phyloP scores from a whole-genome alignment of 2,797 vertebrate species.

The Tangara arthus region DNA sequence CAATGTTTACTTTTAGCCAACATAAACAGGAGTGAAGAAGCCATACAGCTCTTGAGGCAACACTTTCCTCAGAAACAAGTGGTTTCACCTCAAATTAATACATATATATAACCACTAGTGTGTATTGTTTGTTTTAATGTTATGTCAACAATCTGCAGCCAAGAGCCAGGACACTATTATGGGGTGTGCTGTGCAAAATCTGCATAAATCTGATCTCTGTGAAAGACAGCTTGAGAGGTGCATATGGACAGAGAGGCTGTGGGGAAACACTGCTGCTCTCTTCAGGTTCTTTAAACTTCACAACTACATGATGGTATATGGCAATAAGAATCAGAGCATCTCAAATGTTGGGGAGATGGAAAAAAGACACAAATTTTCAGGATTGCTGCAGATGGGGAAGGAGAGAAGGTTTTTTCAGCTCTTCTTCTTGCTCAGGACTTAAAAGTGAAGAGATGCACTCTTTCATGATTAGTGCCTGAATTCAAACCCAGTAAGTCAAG shows the following conservation, averaged over 20 bases:
- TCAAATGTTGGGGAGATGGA: background rate
- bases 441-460: background rate
- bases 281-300: background rate
- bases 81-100: background rate
- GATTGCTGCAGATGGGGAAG: background rate
- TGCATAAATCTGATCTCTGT: background rate
- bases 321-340: background rate
- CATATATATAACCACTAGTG: background rate
- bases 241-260: background rate
- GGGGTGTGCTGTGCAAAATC: background rate
- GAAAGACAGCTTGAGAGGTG: background rate
- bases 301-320: rapidly evolving
- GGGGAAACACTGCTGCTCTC: background rate
- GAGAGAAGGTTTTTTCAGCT: background rate
- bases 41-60: background rate
- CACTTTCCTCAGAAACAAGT: background rate
- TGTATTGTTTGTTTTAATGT: background rate
- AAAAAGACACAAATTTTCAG: background rate
- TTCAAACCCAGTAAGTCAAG: background rate
- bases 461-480: background rate
- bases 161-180: background rate
- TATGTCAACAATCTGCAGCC: background rate
- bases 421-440: background rate
- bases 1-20: background rate
- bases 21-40: background rate